These are phyloP conservation scores for Gadus chalcogrammus DNA, from an alignment of 2,113 vertebrate genomes.

Conservation along the genomic window DNA sequence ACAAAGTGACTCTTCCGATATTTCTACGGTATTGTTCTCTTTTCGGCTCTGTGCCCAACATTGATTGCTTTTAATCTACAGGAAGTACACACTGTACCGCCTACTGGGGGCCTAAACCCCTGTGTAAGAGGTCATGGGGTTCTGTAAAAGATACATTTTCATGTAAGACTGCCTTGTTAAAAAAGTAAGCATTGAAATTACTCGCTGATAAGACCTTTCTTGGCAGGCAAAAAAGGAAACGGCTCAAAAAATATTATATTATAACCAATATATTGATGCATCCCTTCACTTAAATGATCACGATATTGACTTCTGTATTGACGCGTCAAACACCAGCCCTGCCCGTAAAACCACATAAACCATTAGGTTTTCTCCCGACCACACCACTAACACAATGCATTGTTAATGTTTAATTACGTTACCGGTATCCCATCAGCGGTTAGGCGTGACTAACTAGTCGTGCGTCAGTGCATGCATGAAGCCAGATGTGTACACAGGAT, in stretches of 20 bases:
- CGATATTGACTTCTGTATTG: too few relatives aligned
- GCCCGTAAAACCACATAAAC: not conserved
- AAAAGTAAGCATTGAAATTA: too few relatives aligned
- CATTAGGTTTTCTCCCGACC: not conserved
- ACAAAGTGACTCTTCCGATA: not conserved
- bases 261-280: too few relatives aligned
- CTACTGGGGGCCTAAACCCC: constrained; percentile 28
- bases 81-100: constrained; percentile 8
- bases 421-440: not conserved
- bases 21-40: not conserved
- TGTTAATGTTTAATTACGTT: not conserved
- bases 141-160: constrained; percentile 24
- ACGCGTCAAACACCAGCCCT: not conserved
- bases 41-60: constrained; percentile 35
- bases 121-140: constrained; percentile 38
- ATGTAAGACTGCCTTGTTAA: not conserved
- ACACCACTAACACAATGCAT: not conserved
- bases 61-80: constrained; percentile 38
- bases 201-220: too few relatives aligned
- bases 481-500: constrained; percentile 39
- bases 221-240: not conserved
- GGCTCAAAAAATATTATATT: too few relatives aligned
- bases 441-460: not conserved
- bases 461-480: constrained; percentile 21
- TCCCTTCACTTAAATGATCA: too few relatives aligned